phyloP scores from a whole-genome alignment of 2,797 vertebrate genomes.

The Neosilurus mollespiculum region DNA sequence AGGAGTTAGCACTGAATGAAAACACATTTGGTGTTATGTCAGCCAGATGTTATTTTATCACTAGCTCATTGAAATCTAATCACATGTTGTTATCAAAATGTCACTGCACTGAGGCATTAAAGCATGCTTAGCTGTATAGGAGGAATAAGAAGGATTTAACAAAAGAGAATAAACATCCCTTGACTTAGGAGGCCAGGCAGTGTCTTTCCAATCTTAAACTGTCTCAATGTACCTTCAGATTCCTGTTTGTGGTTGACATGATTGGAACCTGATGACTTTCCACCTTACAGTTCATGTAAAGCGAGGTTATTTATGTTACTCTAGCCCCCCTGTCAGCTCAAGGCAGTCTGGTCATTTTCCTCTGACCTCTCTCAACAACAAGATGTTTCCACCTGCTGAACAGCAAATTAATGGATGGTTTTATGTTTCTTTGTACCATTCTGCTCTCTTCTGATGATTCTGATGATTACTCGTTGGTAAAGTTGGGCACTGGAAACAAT shows the following conservation, averaged over 20 bases:
- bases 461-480: not conserved
- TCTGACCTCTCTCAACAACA: not conserved
- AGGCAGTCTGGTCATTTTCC: not conserved
- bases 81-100: slow-evolving; percentile 4
- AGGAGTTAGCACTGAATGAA: not conserved
- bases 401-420: not conserved
- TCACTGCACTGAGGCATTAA: not conserved
- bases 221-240: not conserved
- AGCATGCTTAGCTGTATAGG: not conserved
- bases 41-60: slow-evolving; percentile 2
- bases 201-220: not conserved
- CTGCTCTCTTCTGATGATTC: no score
- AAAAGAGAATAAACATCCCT: not conserved
- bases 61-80: slow-evolving; percentile 4
- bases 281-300: not conserved
- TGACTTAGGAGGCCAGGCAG: not conserved
- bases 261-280: not conserved
- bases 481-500: not conserved
- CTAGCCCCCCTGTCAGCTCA: not conserved
- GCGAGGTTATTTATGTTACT: not conserved
- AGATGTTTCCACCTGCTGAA: not conserved
- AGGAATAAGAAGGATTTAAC: not conserved
- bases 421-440: not conserved
- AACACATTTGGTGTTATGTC: not conserved
- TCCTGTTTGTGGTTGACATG: not conserved